Evolutionary conservation across 2,113 vertebrate genomes (phyloP), one percentile per base, ranked within the genome.

Genomic region (Notiomystis cincta): DNA sequence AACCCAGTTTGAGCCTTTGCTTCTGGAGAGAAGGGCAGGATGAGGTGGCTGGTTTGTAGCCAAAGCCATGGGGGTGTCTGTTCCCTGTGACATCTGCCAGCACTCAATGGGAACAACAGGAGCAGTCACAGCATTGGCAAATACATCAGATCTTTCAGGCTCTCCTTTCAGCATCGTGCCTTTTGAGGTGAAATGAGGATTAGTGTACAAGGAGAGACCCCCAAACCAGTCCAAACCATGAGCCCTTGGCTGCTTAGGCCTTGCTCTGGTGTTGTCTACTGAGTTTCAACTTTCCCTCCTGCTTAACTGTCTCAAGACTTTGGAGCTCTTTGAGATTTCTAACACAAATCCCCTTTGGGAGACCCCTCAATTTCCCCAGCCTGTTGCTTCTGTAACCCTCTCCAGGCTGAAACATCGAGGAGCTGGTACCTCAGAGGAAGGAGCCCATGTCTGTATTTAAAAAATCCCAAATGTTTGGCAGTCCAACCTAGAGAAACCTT

Each of bases 181-280:
- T 62, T 47, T 28, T 61, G 76, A 92, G 64, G 56, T 54, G 56
- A 73, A 83, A 81, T 2, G 0, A 57, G 42, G 38, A 80, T 72
- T 57, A 86, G 8, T 4, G 1, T 10, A 35, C 31, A 65, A 67
- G 48, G 18, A 65, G 10, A 62, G n/a, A 88, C 7, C 13, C 21
- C 27, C 11, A 45, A 69, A 54, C 5, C 65, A 87, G 56, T 23
- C 48, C 50, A 77, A 82, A 82, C 50, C 27, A 42, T 30, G 31
- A 95, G 62, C 7, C 30, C 37, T 21, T 31, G 35, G 18, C 10
- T 1, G 2, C 86, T 88, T 12, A 73, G 30, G 33, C 51, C 56
- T 67, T 0, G 0, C 23, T 69, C 33, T 30, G n/a, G 8, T 51
- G 20, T 9, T 50, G 4, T 16, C 69, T 76, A 20, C 62, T 80